Evolutionary conservation across 2,113 vertebrate genomes (phyloP), one percentile per base, ranked within the genome.

Genomic region (Corythornis madagascariensis): DNA sequence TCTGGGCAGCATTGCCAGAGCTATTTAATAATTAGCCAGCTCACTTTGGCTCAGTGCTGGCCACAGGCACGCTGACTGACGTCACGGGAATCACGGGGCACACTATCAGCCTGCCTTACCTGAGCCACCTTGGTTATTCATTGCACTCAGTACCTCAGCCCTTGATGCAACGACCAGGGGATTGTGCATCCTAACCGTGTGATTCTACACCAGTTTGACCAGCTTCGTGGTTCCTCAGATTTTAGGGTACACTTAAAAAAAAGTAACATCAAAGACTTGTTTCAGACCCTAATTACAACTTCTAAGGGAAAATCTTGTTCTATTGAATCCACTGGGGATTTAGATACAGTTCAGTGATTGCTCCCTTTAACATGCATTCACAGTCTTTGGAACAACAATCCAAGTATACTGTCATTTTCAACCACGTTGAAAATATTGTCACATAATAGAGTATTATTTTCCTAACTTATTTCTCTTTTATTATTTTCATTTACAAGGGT

Each of bases 41-140:
- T 48, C 33, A 10, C 61, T 56, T 20, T 52, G 55, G 21, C 33
- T 82, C 5, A 2, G 6, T 8, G 66, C 59, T 43, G 75, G 59
- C 75, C 33, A 16, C 48, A 21, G 45, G 47, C 1, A 0, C 31
- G 13, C 5, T 5, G 33, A 42, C n/a, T 47, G 67, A n/a, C 52
- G 24, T 4, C 8, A 35, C 2, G n/a, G 45, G 28, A 43, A 13
- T 20, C 67, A 16, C 10, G 1, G 50, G n/a, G 16, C 5, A 2
- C 15, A 1, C 31, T 11, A 50, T 16, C 21, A 16, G 50, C 13
- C 16, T 5, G 55, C 73, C 52, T 65, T 43, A 25, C 33, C 45
- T 0, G 20, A 38, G 59, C 40, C 47, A 61, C 65, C 25, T 13
- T 29, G 56, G 55, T 57, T 66, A 61, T 40, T n/a, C 56, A 65